Conservation (phyloP, 2,888 invertebrate species). For the Hypsopygia costalis region DNA sequence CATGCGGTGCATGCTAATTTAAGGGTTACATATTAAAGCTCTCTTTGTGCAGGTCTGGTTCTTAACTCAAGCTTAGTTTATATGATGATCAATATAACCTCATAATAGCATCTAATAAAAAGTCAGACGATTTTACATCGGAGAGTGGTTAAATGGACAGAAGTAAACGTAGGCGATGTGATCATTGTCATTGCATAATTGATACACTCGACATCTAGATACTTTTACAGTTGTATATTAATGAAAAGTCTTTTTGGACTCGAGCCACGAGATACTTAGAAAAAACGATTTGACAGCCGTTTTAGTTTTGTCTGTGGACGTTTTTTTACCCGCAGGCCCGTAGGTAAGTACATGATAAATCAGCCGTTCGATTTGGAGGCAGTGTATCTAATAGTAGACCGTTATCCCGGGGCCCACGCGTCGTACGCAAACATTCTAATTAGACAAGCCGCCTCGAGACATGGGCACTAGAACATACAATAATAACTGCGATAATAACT, state of each 20-base stretch:
- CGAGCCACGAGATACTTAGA: no score
- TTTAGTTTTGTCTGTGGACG: conserved; percentile 23
- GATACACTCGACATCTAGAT: no score
- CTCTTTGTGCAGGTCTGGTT: not conserved
- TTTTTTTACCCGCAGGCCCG: conserved; percentile 33
- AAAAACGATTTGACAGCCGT: conserved; percentile 34
- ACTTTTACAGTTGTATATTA: no score
- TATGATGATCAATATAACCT: no score
- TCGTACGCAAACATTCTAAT: conserved; percentile 49
- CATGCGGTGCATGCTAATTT: conserved; percentile 20
- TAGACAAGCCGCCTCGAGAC: conserved; percentile 45
- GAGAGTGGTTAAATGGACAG: no score
- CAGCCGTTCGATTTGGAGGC: conserved; percentile 38
- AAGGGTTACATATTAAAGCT: conserved; percentile 18
- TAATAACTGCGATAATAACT: conserved; percentile 41
- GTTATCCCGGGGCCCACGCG: conserved; percentile 53
- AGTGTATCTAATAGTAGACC: conserved; percentile 53
- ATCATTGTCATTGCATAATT: no score
- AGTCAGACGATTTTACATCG: no score
- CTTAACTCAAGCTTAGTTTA: no score
- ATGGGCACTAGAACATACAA: conserved; percentile 26
- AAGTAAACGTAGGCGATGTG: no score
- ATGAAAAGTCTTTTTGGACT: no score
- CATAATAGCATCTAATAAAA: no score
- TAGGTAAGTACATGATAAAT: conserved; percentile 49